Percentiles rank a stretch among this genome's conserved stretches.
Evolutionary conservation across 1,140 invertebrate genomes (phyloP).

Genomic region (Chlorops oryzae): DNA sequence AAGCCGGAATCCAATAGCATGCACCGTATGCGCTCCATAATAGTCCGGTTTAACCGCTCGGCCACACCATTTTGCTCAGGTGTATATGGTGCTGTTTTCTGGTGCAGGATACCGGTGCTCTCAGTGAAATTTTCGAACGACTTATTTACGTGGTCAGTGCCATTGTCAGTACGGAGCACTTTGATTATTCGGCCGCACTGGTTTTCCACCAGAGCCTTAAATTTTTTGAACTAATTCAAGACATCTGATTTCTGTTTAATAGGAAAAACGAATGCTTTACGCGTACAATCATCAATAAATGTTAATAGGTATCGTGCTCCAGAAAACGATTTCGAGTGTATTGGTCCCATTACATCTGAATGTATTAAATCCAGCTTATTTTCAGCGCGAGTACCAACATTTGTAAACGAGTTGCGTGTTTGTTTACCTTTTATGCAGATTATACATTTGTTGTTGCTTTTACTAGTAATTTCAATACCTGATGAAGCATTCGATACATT

Average conservation of each 20-base stretch:
- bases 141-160: conserved; percentile 22
- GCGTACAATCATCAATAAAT: conserved; percentile 30
- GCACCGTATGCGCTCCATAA: too few relatives aligned
- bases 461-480: not conserved
- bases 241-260: conserved; percentile 11
- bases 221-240: conserved; percentile 13
- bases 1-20: too few relatives aligned
- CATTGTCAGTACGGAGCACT: conserved; percentile 12
- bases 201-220: conserved; percentile 13
- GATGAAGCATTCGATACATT: conserved; percentile 2
- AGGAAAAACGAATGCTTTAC: conserved; percentile 18
- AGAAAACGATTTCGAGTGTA: conserved; percentile 17
- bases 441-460: conserved; percentile 18
- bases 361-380: conserved; percentile 23
- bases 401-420: conserved; percentile 17
- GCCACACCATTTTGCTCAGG: conserved; percentile 39
- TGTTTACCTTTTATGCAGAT: conserved; percentile 32
- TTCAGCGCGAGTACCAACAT: conserved; percentile 18
- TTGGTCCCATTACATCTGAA: conserved; percentile 31
- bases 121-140: conserved; percentile 32
- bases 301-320: conserved; percentile 31
- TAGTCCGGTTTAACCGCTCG: too few relatives aligned
- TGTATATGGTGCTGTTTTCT: conserved; percentile 25
- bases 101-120: conserved; percentile 29
- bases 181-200: conserved; percentile 12